phyloP scores from a whole-genome alignment of 1,140 invertebrate species.

The Heliconius melpomene region DNA sequence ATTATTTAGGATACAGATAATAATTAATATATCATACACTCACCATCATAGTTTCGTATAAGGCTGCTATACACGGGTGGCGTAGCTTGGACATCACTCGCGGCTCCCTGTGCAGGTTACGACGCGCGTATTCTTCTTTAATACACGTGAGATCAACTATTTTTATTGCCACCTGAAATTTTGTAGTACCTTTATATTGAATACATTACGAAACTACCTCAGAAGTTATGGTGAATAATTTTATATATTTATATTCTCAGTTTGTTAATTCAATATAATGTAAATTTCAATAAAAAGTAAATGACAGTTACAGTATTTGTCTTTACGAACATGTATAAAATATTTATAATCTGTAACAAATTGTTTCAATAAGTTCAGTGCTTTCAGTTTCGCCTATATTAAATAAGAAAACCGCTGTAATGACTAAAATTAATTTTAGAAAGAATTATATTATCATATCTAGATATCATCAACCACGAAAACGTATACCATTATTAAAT shows the following conservation, averaged over 20 bases:
- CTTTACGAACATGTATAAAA: neutral
- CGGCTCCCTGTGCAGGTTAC: slow-evolving; percentile 85
- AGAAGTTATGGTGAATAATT: no score
- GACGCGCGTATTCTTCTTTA: slow-evolving; percentile 85
- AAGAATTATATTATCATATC: no score
- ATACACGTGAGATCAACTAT: slow-evolving; percentile 85
- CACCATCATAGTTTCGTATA: slow-evolving; percentile 88
- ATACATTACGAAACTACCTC: no score
- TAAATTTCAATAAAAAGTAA: no score
- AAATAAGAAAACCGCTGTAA: no score
- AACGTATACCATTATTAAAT: no score
- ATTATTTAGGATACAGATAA: neutral
- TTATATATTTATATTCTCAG: no score
- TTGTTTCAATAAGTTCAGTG: neutral
- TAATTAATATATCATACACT: neutral
- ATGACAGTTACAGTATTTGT: no score
- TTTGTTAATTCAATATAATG: no score
- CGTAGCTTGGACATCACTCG: slow-evolving; percentile 84
- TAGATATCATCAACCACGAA: no score
- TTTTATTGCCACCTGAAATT: slow-evolving; percentile 86
- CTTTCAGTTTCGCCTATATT: neutral
- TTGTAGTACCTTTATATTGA: neutral
- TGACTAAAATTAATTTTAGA: no score
- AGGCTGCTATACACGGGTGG: slow-evolving; percentile 85
- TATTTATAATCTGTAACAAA: neutral